Percentiles rank a stretch among this genome's conserved stretches.
Conservation (phyloP, 1,140 invertebrate genomes). For the Aphelinus atriplicis region DNA sequence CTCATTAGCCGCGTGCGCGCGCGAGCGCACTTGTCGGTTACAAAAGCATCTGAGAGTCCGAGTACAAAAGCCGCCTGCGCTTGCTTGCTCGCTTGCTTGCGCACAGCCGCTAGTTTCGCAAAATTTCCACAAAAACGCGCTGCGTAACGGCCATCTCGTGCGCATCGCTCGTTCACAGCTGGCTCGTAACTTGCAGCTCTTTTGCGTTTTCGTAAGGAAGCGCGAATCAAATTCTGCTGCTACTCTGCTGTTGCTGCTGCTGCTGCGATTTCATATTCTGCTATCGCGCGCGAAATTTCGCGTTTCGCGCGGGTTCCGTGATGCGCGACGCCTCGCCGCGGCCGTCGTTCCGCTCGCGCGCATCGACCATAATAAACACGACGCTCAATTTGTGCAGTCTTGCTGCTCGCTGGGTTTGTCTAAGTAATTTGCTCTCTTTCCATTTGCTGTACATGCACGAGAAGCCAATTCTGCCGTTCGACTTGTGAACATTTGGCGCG, state of each 20-base stretch:
- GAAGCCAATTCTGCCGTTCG: too few relatives aligned
- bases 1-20: not conserved
- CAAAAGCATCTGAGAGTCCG: not conserved
- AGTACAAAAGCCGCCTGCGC: not conserved
- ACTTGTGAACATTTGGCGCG: too few relatives aligned
- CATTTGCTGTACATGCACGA: not conserved
- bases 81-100: too few relatives aligned
- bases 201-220: slow-evolving; percentile 15
- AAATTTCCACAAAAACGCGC: not conserved
- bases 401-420: not conserved
- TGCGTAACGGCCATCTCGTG: not conserved
- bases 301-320: slow-evolving; percentile 12
- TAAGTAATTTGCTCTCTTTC: not conserved
- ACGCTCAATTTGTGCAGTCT: not conserved
- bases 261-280: slow-evolving; percentile 34
- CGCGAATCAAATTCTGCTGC: too few relatives aligned
- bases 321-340: slow-evolving; percentile 10
- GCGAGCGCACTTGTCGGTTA: not conserved
- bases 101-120: not conserved
- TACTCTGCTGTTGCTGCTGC: too few relatives aligned
- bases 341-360: slow-evolving; percentile 11
- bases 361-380: not conserved
- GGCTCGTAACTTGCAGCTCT: too few relatives aligned
- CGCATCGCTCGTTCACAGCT: not conserved
- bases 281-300: slow-evolving; percentile 18